phyloP scores from a whole-genome alignment of 2,797 vertebrate genomes.

The Parauchenoglanis ngamensis region DNA sequence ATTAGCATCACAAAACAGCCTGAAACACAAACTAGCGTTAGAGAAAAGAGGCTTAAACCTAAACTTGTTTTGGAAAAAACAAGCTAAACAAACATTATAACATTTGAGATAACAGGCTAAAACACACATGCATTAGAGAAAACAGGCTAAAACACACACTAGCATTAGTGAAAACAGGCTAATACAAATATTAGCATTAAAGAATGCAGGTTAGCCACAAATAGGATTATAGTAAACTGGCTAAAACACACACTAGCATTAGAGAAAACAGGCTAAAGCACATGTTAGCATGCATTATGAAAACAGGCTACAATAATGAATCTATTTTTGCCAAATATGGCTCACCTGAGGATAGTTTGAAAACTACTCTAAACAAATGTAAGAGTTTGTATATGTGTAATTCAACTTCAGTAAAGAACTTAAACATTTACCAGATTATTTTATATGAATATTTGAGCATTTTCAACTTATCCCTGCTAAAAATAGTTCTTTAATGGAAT shows the following conservation, averaged over 20 bases:
- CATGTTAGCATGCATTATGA: background rate
- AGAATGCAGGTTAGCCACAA: no score
- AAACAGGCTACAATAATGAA: background rate
- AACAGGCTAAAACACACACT: no score
- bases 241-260: background rate
- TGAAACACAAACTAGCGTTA: background rate
- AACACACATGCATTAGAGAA: background rate
- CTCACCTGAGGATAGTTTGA: background rate
- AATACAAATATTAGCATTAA: no score
- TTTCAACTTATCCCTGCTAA: no score
- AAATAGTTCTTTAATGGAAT: no score
- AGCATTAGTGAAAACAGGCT: no score
- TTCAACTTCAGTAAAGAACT: background rate
- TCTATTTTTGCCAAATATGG: background rate
- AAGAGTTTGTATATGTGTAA: background rate
- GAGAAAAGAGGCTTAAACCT: background rate
- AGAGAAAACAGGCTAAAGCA: background rate
- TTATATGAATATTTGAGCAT: background rate
- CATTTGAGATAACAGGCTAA: background rate
- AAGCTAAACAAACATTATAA: background rate
- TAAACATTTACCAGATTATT: background rate
- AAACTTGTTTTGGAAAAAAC: no score
- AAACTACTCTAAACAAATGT: background rate
- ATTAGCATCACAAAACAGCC: constrained; percentile 1
- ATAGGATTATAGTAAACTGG: no score